Conservation (phyloP, 2,888 invertebrate genomes). For the Leucania comma region DNA sequence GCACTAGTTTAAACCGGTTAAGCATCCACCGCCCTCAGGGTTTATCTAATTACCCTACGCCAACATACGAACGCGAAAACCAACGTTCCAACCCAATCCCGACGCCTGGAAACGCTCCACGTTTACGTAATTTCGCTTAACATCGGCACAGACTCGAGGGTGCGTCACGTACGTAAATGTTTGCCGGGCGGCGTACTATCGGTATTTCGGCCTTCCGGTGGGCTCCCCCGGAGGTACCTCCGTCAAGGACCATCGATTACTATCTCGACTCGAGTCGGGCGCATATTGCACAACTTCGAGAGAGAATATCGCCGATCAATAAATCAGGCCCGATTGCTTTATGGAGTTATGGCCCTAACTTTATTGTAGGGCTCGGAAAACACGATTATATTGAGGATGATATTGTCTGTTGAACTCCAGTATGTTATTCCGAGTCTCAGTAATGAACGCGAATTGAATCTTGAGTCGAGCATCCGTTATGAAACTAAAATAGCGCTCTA, state of each 20-base stretch:
- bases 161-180: constrained; percentile 86
- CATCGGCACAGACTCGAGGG: constrained; percentile 71
- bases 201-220: constrained; percentile 80
- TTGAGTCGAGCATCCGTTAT: constrained; percentile 23
- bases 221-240: constrained; percentile 74
- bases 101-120: constrained; percentile 73
- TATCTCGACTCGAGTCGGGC: constrained; percentile 78
- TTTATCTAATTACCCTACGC: constrained; percentile 89
- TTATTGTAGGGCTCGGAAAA: constrained; percentile 69
- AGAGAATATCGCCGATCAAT: constrained; percentile 77
- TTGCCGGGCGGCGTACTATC: constrained; percentile 79
- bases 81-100: constrained; percentile 71
- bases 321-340: constrained; percentile 76
- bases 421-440: constrained; percentile 41
- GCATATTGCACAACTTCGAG: constrained; percentile 86
- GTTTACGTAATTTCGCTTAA: constrained; percentile 77
- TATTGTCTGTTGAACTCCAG: constrained; percentile 63
- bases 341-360: constrained; percentile 69
- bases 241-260: constrained; percentile 87
- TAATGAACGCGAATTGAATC: constrained; percentile 47
- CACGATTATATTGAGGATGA: constrained; percentile 60
- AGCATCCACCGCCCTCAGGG: constrained; percentile 87
- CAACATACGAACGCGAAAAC: constrained; percentile 74
- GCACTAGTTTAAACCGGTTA: constrained; percentile 89
- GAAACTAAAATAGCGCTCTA: constrained; percentile 18